phyloP scores from a whole-genome alignment of 2,797 vertebrate genomes.

The Neostethus bicornis region DNA sequence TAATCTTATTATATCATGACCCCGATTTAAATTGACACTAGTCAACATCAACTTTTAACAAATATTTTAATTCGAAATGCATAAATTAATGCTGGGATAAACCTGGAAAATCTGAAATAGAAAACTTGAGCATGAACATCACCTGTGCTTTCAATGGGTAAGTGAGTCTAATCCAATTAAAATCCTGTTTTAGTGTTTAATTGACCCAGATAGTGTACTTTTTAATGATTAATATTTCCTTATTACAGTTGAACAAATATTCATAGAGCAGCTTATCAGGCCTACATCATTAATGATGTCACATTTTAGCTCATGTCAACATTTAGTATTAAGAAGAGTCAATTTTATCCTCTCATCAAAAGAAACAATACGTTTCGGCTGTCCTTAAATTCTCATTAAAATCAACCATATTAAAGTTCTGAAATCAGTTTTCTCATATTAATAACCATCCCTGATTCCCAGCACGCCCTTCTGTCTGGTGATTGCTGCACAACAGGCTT shows the following conservation, averaged over 20 bases:
- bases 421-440: constrained; percentile 21
- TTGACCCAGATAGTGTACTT: not conserved
- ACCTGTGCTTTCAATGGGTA: not conserved
- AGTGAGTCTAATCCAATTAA: not conserved
- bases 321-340: not conserved
- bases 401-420: constrained; percentile 15
- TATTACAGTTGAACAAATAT: no score
- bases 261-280: not conserved
- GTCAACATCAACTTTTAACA: not conserved
- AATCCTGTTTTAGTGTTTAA: not conserved
- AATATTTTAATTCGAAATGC: not conserved
- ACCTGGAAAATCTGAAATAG: no score
- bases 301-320: not conserved
- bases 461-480: constrained; percentile 73
- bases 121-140: not conserved
- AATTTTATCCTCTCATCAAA: not conserved
- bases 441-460: constrained; percentile 60
- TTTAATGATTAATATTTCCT: no score
- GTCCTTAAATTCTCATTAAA: not conserved
- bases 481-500: constrained; percentile 85
- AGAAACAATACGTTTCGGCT: not conserved
- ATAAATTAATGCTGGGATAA: no score
- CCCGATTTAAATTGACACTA: not conserved
- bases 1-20: constrained; percentile 11
- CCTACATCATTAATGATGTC: not conserved